Conservation (phyloP, 2,797 vertebrate species). For the Chloroceryle amazona region DNA sequence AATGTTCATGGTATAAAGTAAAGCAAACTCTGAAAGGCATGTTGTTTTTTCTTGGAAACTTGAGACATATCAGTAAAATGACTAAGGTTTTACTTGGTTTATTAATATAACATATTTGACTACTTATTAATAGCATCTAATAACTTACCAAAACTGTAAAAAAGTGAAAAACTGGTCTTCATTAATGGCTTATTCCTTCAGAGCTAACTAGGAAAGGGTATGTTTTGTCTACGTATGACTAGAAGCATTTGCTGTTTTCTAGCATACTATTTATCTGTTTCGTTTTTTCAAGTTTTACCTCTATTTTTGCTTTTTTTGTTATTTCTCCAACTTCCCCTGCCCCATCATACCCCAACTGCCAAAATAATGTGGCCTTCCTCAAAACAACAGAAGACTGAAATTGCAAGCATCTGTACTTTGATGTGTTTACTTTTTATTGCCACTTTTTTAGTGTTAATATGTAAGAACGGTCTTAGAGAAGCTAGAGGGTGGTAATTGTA, state of each 20-base stretch:
- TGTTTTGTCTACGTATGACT: neutral
- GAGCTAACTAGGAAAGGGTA: neutral
- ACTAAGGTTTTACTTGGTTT: neutral
- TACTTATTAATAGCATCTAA: neutral
- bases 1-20: neutral
- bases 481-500: neutral
- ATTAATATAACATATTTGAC: neutral
- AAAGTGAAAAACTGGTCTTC: neutral
- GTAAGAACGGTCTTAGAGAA: neutral
- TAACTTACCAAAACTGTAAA: neutral
- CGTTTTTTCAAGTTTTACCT: neutral
- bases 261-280: neutral
- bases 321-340: neutral
- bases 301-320: neutral
- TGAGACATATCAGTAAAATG: neutral
- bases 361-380: neutral
- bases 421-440: neutral
- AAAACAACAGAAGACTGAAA: neutral
- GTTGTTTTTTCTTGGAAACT: neutral
- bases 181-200: neutral
- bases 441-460: neutral
- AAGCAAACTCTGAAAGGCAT: neutral
- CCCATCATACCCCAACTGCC: neutral
- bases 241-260: neutral
- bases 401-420: neutral